Evolutionary conservation across 2,797 vertebrate genomes (phyloP).

Genomic region (Coluber constrictor): DNA sequence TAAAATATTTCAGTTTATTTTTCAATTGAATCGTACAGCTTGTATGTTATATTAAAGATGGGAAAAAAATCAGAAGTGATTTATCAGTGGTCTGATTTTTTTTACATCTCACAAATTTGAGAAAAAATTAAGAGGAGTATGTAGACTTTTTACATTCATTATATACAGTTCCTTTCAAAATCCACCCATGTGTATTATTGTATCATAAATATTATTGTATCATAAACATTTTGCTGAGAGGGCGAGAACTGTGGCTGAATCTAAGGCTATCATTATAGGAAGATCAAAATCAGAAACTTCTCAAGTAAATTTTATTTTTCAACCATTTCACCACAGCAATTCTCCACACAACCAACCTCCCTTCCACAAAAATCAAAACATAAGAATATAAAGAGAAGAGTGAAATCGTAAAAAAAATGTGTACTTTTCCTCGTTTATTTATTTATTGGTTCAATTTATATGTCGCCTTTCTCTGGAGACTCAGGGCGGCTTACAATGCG

Average conservation of each 20-base stretch:
- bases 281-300: neutral
- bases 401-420: neutral
- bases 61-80: neutral
- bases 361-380: neutral
- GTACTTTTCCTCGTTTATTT: neutral
- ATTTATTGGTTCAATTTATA: too few relatives aligned
- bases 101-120: too few relatives aligned
- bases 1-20: neutral
- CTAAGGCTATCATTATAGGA: neutral
- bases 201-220: neutral
- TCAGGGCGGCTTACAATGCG: too few relatives aligned
- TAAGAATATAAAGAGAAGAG: neutral
- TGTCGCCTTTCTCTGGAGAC: too few relatives aligned
- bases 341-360: neutral
- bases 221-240: neutral
- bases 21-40: neutral
- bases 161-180: neutral
- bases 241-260: neutral
- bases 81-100: too few relatives aligned
- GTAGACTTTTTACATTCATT: too few relatives aligned
- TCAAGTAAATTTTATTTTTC: neutral
- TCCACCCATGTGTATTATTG: neutral
- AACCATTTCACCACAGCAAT: neutral
- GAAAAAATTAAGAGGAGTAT: too few relatives aligned
- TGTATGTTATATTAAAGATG: neutral